Percentiles rank a stretch among this genome's conserved stretches.
Conservation (phyloP, 2,113 vertebrate genomes). For the Melanocharis versteri region DNA sequence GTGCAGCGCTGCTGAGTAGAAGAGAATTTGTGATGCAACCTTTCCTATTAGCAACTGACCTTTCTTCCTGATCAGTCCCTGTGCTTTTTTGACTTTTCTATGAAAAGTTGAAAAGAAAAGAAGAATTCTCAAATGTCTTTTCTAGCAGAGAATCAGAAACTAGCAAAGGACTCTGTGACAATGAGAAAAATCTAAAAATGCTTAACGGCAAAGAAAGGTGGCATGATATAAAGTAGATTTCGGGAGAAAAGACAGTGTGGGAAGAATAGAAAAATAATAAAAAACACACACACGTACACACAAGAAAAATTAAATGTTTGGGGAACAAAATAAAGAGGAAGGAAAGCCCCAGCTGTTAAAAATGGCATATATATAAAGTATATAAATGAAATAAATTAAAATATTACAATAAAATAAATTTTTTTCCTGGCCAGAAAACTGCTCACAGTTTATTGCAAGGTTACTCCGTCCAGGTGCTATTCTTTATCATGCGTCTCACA, state of each 20-base stretch:
- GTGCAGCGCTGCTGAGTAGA: fast-evolving
- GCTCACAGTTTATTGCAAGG: neutral
- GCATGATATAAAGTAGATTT: neutral
- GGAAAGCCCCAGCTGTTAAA: neutral
- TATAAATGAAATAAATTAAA: neutral
- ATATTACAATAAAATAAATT: neutral
- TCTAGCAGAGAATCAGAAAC: neutral
- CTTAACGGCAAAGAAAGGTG: neutral
- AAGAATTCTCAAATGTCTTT: neutral
- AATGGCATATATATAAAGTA: neutral
- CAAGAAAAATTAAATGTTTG: neutral
- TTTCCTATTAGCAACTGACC: conserved; percentile 22
- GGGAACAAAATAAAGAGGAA: neutral
- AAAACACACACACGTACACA: neutral
- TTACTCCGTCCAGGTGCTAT: neutral
- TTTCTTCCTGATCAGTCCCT: neutral
- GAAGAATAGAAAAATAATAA: neutral
- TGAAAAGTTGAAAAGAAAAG: neutral
- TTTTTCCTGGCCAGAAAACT: neutral
- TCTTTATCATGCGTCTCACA: neutral
- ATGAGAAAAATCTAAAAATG: conserved; percentile 1
- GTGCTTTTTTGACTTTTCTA: neutral
- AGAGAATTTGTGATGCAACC: neutral
- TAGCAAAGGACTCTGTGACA: neutral
- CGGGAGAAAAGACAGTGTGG: neutral